Percentiles rank a stretch among this genome's conserved stretches.
phyloP scores from a whole-genome alignment of 1,140 invertebrate species.

The Tetramorium simillimum region DNA sequence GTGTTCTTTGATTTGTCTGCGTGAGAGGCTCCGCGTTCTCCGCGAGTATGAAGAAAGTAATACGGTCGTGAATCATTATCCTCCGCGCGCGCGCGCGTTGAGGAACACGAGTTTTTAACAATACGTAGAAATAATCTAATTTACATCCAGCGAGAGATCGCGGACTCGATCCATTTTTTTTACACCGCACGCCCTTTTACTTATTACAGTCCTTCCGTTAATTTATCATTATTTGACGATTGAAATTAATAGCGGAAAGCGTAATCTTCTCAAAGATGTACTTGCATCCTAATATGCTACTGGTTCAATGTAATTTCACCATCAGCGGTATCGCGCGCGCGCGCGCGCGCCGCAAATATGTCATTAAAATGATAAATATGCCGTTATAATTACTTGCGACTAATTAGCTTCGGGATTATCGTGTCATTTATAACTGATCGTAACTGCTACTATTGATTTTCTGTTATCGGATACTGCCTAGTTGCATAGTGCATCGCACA shows the following conservation, averaged over 20 bases:
- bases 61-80: conserved; percentile 29
- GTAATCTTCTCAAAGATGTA: not conserved
- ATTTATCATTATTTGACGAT: conserved; percentile 33
- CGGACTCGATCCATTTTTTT: not conserved
- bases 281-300: not conserved
- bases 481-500: too few species aligned
- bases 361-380: conserved; percentile 2
- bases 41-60: conserved; percentile 3
- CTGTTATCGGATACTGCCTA: not conserved
- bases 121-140: not conserved
- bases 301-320: not conserved
- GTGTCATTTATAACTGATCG: conserved; percentile 35
- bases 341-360: not conserved
- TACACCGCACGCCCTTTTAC: not conserved
- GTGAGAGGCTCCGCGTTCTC: not conserved
- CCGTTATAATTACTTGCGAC: conserved; percentile 22
- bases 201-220: not conserved
- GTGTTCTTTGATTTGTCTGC: not conserved
- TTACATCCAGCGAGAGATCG: not conserved
- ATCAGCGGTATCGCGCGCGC: not conserved
- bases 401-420: conserved; percentile 32
- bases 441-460: conserved; percentile 26
- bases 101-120: conserved; percentile 25
- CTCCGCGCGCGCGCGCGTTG: too few species aligned
- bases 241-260: conserved; percentile 9